Conservation (phyloP, 2,797 vertebrate genomes). For the Astyanax mexicanus region DNA sequence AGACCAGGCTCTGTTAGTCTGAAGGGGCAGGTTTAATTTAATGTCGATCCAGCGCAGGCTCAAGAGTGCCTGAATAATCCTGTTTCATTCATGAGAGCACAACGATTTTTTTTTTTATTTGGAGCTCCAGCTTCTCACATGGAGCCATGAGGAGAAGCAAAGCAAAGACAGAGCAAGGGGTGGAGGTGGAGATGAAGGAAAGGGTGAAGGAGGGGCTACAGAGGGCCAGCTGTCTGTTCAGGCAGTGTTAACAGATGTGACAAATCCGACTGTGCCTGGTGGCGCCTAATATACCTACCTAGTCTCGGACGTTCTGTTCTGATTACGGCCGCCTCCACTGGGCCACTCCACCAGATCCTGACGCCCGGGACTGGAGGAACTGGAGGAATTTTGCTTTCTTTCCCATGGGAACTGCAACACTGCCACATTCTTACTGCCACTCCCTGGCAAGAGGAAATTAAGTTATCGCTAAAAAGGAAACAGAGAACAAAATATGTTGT, state of each 20-base stretch:
- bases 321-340: slow-evolving; percentile 8
- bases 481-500: not conserved
- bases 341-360: slow-evolving; percentile 21
- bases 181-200: no score
- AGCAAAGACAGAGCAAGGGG: not conserved
- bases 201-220: not conserved
- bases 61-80: slow-evolving; percentile 64
- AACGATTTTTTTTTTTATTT: slow-evolving; percentile 48
- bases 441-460: slow-evolving; percentile 21
- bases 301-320: slow-evolving; percentile 38
- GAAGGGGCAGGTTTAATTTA: slow-evolving; percentile 52
- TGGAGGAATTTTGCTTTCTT: slow-evolving; percentile 12
- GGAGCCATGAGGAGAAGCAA: slow-evolving; percentile 17
- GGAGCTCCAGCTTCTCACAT: slow-evolving; percentile 23
- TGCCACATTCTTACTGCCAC: not conserved
- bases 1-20: not conserved
- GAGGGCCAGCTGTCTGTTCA: slow-evolving; percentile 14
- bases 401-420: slow-evolving; percentile 29
- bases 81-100: slow-evolving; percentile 75
- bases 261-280: slow-evolving; percentile 32
- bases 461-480: slow-evolving; percentile 10
- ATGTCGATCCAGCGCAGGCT: slow-evolving; percentile 40
- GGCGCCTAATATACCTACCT: slow-evolving; percentile 38
- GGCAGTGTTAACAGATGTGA: slow-evolving; percentile 16
- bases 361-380: slow-evolving; percentile 5